Evolutionary conservation across 2,113 vertebrate species (phyloP), one percentile per base, ranked within the genome.

Genomic region (Tinamus guttatus): DNA sequence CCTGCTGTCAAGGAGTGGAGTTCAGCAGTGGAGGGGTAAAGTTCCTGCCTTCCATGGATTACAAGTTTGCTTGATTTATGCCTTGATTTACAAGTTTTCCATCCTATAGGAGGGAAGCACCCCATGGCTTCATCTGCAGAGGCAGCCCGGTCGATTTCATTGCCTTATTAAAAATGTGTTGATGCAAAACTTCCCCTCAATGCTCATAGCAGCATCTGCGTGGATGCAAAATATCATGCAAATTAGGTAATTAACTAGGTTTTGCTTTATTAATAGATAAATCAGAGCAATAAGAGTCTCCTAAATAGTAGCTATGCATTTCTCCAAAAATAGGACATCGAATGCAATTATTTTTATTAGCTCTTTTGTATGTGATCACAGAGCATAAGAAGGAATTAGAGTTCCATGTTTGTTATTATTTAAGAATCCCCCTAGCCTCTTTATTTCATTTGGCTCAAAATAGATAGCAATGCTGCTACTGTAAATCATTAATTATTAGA

Each of bases 251-350:
- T 95, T 97, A 90, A 90, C 47, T 86, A 87, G 77, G 47, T 89
- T 96, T 96, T 97, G 83, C 90, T 96, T 93, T 88, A 75, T 92
- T 96, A 95, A 96, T 92, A 95, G 90, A 94, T 93, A 97, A 93
- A 95, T 90, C 85, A 92, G 69, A 93, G 87, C 69, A 96, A 76
- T 88, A 86, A 88, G 80, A 93, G 19, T 86, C 65, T 93, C 74
- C 85, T 93, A 95, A 94, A 90, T 65, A 90, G 30, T 62, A 92
- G 83, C 62, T 90, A 68, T 88, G 90, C 88, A 89, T 93, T 95
- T 95, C 65, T 81, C 80, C 52, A 62, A 89, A 97, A 95, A 93
- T 79, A 93, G 83, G 86, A 86, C 65, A 79, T 87, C 62, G 60
- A 94, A 90, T 58, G 74, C 51, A 95, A 96, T 95, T 95, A 94